These are phyloP conservation scores for Volucella inflata DNA, from an alignment of 2,888 invertebrate genomes.

Conservation along the genomic window DNA sequence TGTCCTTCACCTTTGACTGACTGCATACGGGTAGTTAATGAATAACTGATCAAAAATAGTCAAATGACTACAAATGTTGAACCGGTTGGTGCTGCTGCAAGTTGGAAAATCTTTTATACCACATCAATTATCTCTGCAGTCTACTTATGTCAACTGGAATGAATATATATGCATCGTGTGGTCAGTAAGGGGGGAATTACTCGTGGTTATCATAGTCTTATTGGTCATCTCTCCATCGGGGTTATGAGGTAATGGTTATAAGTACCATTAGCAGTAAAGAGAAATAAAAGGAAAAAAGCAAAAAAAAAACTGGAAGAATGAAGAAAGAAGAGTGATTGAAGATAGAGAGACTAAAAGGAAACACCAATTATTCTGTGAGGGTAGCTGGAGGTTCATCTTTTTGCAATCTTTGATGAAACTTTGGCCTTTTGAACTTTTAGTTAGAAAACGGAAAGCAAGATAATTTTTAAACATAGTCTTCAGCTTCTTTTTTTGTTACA, in stretches of 20 bases:
- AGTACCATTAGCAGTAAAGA: conserved; percentile 41
- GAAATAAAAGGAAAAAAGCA: conserved; percentile 8
- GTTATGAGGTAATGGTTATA: conserved; percentile 71
- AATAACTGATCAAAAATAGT: conserved; percentile 50
- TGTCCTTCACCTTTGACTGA: conserved; percentile 66
- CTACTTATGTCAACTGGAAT: conserved; percentile 3
- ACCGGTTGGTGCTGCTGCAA: conserved; percentile 21
- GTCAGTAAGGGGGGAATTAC: background rate
- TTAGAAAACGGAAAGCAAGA: no score
- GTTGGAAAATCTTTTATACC: conserved; percentile 53
- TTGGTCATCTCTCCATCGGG: conserved; percentile 49
- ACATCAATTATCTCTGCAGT: conserved; percentile 30
- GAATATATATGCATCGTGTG: conserved; percentile 7
- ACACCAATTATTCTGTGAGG: background rate
- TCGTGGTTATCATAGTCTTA: conserved; percentile 40
- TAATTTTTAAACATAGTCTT: no score
- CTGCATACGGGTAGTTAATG: conserved; percentile 22
- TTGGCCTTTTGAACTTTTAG: no score
- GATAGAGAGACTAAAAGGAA: background rate
- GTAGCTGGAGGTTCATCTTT: background rate
- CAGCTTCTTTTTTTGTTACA: no score
- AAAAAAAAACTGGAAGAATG: background rate
- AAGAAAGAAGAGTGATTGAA: background rate
- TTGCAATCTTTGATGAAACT: no score
- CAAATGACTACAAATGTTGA: conserved; percentile 34